Evolutionary conservation across 64 coral and sea anemone species (phyloP).

Genomic region (Montipora cactus): DNA sequence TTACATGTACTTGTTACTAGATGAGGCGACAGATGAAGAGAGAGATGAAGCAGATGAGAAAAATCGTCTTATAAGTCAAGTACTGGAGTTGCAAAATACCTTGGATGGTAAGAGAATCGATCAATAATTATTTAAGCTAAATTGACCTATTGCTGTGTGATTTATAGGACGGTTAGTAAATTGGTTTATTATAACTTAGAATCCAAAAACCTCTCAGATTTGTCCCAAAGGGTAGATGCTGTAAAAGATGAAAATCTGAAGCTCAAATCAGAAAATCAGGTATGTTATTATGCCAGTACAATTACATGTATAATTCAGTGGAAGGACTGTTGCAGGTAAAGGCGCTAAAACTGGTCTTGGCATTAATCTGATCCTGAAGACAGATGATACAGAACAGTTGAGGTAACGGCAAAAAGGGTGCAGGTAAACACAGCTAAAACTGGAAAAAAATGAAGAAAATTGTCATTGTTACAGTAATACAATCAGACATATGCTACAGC

Average conservation of each 20-base stretch:
- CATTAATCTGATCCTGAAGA: no score
- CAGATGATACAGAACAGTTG: no score
- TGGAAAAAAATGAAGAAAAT: no score
- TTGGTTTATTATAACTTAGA: not conserved
- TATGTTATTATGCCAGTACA: not conserved
- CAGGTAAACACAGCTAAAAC: no score
- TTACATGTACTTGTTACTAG: not conserved
- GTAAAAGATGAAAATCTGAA: constrained; percentile 99
- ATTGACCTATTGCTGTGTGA: no score
- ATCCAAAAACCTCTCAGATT: constrained; percentile 63
- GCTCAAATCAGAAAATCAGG: constrained; percentile 98
- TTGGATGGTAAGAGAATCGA: constrained; percentile 80
- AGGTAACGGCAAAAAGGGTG: no score
- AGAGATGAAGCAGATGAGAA: constrained; percentile 97
- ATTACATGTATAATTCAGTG: no score
- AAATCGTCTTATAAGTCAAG: constrained; percentile 90
- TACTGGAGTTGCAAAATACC: constrained; percentile 97
- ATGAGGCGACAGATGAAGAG: constrained; percentile 56
- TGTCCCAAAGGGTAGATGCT: constrained; percentile 99
- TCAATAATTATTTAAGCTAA: no score
- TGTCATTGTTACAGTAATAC: no score
- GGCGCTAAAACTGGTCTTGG: no score
- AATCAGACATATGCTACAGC: no score
- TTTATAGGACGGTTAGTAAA: not conserved
- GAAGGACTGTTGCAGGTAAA: no score